These are phyloP conservation scores for Trissolcus brochymenae DNA, from an alignment of 2,888 invertebrate species.

Conservation along the genomic window DNA sequence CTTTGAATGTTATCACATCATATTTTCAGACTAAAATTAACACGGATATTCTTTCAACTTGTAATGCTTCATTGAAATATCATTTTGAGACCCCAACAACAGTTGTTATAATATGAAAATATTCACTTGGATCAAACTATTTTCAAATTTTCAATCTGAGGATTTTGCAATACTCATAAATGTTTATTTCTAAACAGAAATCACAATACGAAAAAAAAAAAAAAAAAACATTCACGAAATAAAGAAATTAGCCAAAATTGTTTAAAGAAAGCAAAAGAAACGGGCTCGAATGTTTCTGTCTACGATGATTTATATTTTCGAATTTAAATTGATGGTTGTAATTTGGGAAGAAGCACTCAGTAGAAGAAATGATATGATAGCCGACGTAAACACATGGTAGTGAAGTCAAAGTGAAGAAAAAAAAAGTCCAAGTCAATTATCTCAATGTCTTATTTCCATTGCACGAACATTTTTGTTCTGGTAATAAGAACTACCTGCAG, in stretches of 20 bases:
- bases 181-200: no score
- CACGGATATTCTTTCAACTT: constrained; percentile 40
- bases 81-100: not conserved
- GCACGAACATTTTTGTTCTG: constrained; percentile 32
- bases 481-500: not conserved
- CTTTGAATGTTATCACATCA: constrained; percentile 50
- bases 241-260: no score
- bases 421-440: constrained; percentile 40
- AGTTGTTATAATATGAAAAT: not conserved
- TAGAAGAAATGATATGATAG: constrained; percentile 51
- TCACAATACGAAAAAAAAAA: no score
- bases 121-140: not conserved
- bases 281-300: not conserved
- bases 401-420: constrained; percentile 15
- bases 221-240: no score
- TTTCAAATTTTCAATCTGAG: no score
- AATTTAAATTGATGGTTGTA: constrained; percentile 4
- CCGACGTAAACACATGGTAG: not conserved
- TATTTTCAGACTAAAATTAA: constrained; percentile 56
- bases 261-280: no score
- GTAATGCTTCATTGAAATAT: not conserved
- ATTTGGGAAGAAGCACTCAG: constrained; percentile 16
- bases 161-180: no score
- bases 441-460: constrained; percentile 45
- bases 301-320: constrained; percentile 9